Conservation (phyloP, 2,888 invertebrate species). For the Parnassius apollo region DNA sequence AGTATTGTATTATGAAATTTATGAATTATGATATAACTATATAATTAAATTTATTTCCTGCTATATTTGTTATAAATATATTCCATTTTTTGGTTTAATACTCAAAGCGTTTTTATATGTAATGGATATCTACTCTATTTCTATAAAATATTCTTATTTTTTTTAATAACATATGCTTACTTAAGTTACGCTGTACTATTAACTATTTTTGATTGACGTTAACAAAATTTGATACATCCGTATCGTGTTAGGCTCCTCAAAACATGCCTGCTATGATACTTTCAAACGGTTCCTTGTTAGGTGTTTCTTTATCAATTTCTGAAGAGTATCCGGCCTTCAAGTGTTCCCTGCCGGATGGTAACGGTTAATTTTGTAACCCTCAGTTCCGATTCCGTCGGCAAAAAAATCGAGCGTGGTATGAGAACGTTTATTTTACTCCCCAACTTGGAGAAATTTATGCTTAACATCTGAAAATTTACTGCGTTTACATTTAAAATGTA, state of each 20-base stretch:
- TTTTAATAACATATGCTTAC: no score
- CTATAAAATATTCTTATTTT: no score
- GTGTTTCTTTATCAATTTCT: conserved; percentile 52
- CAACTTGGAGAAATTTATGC: conserved; percentile 12
- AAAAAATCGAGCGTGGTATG: conserved; percentile 29
- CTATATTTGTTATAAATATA: no score
- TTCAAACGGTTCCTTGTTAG: conserved; percentile 26
- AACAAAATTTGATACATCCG: conserved; percentile 22
- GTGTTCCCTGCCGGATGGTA: conserved; percentile 58
- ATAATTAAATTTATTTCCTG: no score
- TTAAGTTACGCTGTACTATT: not conserved
- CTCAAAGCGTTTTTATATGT: no score
- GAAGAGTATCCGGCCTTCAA: conserved; percentile 61
- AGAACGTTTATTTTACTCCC: conserved; percentile 13
- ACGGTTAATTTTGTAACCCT: conserved; percentile 55
- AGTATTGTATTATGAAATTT: no score
- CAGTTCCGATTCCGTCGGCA: conserved; percentile 37
- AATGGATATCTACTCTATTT: no score
- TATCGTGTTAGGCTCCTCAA: conserved; percentile 13
- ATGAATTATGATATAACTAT: no score
- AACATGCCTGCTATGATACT: conserved; percentile 12
- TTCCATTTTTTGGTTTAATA: no score
- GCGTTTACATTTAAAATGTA: no score
- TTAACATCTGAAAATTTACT: not conserved
- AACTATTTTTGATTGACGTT: conserved; percentile 14